Evolutionary conservation across 2,888 invertebrate genomes (phyloP), one percentile per base, ranked within the genome.

Genomic region (Allacma fusca): DNA sequence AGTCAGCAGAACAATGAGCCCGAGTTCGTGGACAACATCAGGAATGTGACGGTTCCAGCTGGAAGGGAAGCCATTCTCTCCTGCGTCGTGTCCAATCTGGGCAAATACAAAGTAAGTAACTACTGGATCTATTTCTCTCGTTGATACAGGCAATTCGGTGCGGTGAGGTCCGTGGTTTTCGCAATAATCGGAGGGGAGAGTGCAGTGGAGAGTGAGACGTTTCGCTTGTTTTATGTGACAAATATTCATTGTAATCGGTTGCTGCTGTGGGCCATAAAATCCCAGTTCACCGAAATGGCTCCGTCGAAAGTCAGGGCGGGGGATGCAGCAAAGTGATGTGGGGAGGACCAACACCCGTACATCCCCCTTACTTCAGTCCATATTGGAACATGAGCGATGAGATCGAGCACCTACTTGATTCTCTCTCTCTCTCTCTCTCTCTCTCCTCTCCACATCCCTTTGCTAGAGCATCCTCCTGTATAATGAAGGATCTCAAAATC

Each of bases 61-160:
- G 93, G 93, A 44, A 89, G 92, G 77, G 93, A 93, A 85, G 93
- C 93, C 0, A 88, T 92, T 5, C 89, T 93, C 9, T 91, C 91
- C 76, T 93, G 93, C 85, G 90, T 91, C 40, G 92, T 93, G 2
- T 90, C 91, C 50, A 91, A 92, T 84, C 88, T 93, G 77, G 92
- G 92, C 65, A 91, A 91, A 85, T 92, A 91, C 87, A 93, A 92
- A 91, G 93, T 93, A 88, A 87, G 86, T 85, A 59, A 50, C 34
- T 9, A 40, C 5, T 40, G 13, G 13, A 40, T 9, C n/a, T n/a
- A n/a, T n/a, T n/a, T n/a, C n/a, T n/a, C n/a, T n/a, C n/a, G n/a
- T n/a, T n/a, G n/a, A n/a, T n/a, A n/a, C n/a, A n/a, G n/a, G n/a
- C n/a, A n/a, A n/a, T n/a, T n/a, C n/a, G n/a, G n/a, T 12, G 62